Percentiles rank a stretch among this genome's conserved stretches.
phyloP scores from a whole-genome alignment of 2,888 invertebrate genomes.

The Hydraecia micacea region DNA sequence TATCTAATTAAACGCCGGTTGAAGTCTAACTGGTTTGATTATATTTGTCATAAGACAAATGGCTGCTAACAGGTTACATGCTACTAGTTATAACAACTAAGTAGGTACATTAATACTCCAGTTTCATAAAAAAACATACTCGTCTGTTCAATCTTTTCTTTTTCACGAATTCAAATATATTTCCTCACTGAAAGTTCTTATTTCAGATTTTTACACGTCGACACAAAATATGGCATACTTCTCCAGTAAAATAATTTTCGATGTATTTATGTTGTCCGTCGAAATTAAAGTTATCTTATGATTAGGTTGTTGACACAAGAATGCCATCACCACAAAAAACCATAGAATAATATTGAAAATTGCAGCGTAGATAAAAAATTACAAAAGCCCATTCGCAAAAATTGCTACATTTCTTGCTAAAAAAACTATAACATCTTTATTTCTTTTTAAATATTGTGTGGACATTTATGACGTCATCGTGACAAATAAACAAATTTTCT shows the following conservation, averaged over 20 bases:
- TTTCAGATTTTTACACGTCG: neutral
- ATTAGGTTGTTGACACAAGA: neutral
- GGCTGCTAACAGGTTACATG: neutral
- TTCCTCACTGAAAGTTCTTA: neutral
- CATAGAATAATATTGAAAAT: conserved; percentile 40
- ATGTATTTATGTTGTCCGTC: neutral
- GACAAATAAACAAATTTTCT: neutral
- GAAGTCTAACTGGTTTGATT: neutral
- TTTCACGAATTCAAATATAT: neutral
- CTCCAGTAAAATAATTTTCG: neutral
- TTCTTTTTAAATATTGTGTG: neutral
- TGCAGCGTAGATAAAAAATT: neutral
- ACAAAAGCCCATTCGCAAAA: neutral
- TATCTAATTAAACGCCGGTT: neutral
- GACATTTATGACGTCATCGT: too few species aligned
- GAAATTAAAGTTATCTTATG: neutral
- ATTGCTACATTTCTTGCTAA: neutral
- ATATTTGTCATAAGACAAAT: neutral
- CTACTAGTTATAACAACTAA: neutral
- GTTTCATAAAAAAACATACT: neutral
- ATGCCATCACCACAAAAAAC: neutral
- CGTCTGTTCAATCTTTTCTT: neutral
- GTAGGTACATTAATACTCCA: neutral
- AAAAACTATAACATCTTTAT: neutral
- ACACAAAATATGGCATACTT: neutral